Conservation (phyloP, 2,797 vertebrate genomes). For the Cuculus canorus region DNA sequence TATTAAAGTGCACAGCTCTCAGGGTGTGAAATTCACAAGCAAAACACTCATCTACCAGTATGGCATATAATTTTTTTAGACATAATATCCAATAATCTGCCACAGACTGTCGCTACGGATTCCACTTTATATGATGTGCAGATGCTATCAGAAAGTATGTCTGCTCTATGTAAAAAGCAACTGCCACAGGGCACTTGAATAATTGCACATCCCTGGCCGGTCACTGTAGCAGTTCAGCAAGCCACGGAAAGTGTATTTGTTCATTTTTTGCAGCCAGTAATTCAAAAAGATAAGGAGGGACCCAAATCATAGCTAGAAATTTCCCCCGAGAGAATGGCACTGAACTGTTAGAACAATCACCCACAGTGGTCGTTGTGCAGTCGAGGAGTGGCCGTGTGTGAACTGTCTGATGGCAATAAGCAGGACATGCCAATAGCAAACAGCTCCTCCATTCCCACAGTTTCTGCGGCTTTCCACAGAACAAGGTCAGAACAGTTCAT, state of each 20-base stretch:
- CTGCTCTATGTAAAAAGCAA: constrained; percentile 49
- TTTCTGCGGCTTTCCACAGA: background rate
- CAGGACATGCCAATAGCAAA: background rate
- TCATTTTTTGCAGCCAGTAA: background rate
- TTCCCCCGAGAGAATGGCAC: background rate
- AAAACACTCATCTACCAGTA: constrained; percentile 49
- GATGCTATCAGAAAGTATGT: background rate
- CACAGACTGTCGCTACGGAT: constrained; percentile 4
- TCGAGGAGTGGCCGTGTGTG: rapidly evolving
- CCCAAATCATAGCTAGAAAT: background rate
- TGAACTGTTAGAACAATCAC: background rate
- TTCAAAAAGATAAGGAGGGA: background rate
- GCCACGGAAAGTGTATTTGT: background rate
- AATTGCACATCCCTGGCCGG: constrained; percentile 38
- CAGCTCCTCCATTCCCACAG: background rate
- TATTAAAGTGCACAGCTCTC: constrained; percentile 61
- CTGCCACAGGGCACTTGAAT: constrained; percentile 64
- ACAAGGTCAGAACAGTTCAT: background rate
- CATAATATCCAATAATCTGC: constrained; percentile 61
- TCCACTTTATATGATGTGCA: background rate
- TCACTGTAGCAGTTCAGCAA: background rate
- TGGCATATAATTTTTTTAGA: constrained; percentile 58
- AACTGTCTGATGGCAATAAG: background rate
- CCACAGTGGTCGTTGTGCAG: rapidly evolving
- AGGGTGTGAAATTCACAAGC: constrained; percentile 64